phyloP scores from a whole-genome alignment of 2,888 invertebrate species.

The Silvanus unidentatus region DNA sequence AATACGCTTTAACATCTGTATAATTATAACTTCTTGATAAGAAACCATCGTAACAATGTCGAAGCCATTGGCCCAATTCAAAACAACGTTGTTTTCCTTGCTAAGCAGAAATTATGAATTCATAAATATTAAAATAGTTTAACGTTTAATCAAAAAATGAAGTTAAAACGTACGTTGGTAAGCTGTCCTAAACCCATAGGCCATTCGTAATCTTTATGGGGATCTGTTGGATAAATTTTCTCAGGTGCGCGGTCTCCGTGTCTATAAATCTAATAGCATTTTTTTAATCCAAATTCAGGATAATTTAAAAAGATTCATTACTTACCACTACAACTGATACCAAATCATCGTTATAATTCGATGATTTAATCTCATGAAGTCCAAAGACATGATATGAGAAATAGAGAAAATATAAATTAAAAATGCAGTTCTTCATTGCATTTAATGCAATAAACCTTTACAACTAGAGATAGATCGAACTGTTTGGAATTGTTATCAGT shows the following conservation, averaged over 20 bases:
- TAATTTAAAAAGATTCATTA: background rate
- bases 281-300: background rate
- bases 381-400: too few relatives aligned
- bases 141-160: too few relatives aligned
- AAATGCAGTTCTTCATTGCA: too few relatives aligned
- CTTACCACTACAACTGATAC: slow-evolving; percentile 3
- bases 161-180: slow-evolving; percentile 1
- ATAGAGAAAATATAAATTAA: too few relatives aligned
- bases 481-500: too few relatives aligned
- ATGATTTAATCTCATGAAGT: too few relatives aligned
- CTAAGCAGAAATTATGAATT: background rate
- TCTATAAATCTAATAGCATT: background rate
- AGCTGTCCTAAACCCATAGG: background rate
- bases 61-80: slow-evolving; percentile 1
- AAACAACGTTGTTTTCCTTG: slow-evolving; percentile 1
- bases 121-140: too few relatives aligned
- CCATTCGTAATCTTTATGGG: background rate
- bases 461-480: too few relatives aligned
- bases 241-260: background rate
- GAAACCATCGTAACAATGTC: background rate
- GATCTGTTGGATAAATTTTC: background rate
- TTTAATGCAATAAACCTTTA: too few relatives aligned
- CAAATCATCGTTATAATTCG: slow-evolving; percentile 1
- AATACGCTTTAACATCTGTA: background rate
- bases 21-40: background rate